Conservation (phyloP, 2,888 invertebrate species). For the Pollenia amentaria region DNA sequence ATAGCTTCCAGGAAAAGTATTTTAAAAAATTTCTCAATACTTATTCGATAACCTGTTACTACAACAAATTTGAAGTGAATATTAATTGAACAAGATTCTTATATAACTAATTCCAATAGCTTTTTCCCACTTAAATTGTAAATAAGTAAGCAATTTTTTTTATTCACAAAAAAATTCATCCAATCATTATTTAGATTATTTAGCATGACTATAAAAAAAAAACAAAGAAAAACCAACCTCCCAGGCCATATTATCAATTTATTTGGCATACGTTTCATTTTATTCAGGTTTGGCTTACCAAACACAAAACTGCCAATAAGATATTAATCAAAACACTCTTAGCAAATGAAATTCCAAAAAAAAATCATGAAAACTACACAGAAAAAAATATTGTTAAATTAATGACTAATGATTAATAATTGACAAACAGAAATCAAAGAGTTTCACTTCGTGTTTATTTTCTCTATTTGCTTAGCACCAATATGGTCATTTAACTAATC, state of each 20-base stretch:
- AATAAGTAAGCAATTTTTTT: not conserved
- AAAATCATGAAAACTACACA: not conserved
- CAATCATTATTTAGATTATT: not conserved
- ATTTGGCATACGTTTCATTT: conserved; percentile 22
- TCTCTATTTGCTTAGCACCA: conserved; percentile 19
- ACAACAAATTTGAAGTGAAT: too few species aligned
- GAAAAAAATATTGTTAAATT: conserved; percentile 15
- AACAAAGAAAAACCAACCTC: not conserved
- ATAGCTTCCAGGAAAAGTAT: too few species aligned
- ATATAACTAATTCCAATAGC: not conserved
- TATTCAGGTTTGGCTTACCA: not conserved
- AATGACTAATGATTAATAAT: conserved; percentile 51
- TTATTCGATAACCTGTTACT: too few species aligned
- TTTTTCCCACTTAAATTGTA: not conserved
- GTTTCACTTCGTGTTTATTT: not conserved
- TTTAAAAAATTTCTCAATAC: too few species aligned
- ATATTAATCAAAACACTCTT: conserved; percentile 31
- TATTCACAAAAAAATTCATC: not conserved
- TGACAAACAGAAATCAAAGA: conserved; percentile 25
- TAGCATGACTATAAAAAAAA: not conserved
- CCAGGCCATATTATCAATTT: not conserved
- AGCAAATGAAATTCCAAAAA: not conserved
- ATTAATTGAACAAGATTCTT: too few species aligned
- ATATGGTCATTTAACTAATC: conserved; percentile 39
- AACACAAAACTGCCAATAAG: conserved; percentile 1